Evolutionary conservation across 2,113 vertebrate genomes (phyloP), one percentile per base, ranked within the genome.

Genomic region (Nesoenas mayeri): DNA sequence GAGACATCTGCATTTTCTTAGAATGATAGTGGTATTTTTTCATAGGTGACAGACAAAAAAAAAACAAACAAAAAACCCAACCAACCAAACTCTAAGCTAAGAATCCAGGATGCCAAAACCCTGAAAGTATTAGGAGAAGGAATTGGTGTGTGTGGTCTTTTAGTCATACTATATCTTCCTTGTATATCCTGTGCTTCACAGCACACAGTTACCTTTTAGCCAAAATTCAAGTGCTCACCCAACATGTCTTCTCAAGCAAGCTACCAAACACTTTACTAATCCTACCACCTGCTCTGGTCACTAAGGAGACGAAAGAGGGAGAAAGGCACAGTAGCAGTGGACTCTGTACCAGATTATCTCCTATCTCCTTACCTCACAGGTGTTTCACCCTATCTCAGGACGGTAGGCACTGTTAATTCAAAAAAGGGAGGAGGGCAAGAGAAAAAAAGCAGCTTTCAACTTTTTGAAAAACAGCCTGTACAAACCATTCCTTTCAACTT

Each of bases 381-480:
- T 44, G 28, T 28, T 36, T 81, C 69, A 48, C 28, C 38, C 32
- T 62, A 54, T 5, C 24, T 66, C 69, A 81, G 32, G 22, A 47
- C 8, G 32, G 29, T 24, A 87, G n/a, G 22, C 50, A 48, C 38
- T n/a, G 18, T 16, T 87, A 58, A 67, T 34, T 47, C 26, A 74
- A 51, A 54, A 47, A 74, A 19, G 5, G 10, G 20, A 40, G 28
- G 5, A 6, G 4, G 11, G 31, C 0, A 0, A 61, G 44, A 66
- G 12, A 25, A 34, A 73, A 40, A 40, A 24, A 53, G 2, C 51
- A 74, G 15, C 71, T 82, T 82, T 87, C 58, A 70, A 6, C 22
- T 25, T 42, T 85, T 70, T 47, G 47, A 56, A 36, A 74, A 79
- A 64, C 13, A 70, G 32, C 36, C 50, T 62, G 11, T 15, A 58